Base-by-base conservation (phyloP, 2,113 vertebrate species). In the Rhinoderma darwinii region DNA sequence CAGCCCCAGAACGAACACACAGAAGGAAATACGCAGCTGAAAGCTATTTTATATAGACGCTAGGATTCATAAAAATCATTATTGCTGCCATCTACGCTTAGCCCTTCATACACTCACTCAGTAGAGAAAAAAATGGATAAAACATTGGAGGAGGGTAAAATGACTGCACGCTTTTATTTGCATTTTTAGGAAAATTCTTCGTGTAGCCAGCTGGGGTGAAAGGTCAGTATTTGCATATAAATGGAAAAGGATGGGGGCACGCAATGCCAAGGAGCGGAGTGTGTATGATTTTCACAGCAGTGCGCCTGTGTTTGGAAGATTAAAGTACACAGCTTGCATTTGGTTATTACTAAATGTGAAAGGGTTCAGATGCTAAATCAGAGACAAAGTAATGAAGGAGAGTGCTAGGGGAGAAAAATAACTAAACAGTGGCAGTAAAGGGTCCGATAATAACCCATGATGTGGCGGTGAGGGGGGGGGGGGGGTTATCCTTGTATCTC, bases 221-320 rank as follows among this genome's bases (percentile, higher is more conserved):
- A 95, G 95, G 95, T 96, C 92, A 1, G 73, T 66, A 95, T 96
- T 96, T 96, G 93, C 95, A 96, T 95, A 92, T 96, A 95, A 96
- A 96, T 96, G 93, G 94, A 93, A 93, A 93, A 93, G 93, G 93
- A 93, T 92, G 93, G 93, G 93, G 93, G 93, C 92, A 92, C 91
- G 83, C 90, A 92, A 89, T 91, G 93, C 76, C 91, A 92, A 93
- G 92, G 94, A 94, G 94, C 93, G 94, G 91, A 92, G 90, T 92
- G 93, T 93, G 90, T 93, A 92, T 95, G 94, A 95, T 96, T 95
- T 95, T 94, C 95, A 92, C 94, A 92, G 95, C 93, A 88, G 93
- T 91, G 92, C 89, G 93, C 93, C 91, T 92, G 94, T 91, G 92
- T 91, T 91, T 88, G 35, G n/a, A 89, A 93, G 93, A 95, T 95